These are phyloP conservation scores for Melanotaenia parkinsoni DNA, from an alignment of 2,797 vertebrate species.

Conservation along the genomic window DNA sequence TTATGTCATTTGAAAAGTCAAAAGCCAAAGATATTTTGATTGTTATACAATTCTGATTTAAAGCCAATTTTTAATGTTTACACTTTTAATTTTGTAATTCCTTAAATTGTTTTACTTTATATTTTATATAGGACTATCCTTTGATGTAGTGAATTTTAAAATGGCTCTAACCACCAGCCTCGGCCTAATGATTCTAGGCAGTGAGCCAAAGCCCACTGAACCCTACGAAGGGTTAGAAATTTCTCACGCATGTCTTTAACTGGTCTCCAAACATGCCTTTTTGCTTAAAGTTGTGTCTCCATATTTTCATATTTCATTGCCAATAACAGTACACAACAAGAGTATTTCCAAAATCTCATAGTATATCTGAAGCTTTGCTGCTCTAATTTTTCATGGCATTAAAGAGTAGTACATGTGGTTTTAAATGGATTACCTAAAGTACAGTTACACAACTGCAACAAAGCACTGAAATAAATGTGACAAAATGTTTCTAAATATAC, in stretches of 20 bases:
- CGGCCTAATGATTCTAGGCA: conserved; percentile 80
- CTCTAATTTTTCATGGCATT: not conserved
- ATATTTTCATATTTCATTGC: conserved; percentile 17
- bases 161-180: conserved; percentile 35
- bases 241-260: conserved; percentile 86
- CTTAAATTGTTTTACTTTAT: not conserved
- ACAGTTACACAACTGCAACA: conserved; percentile 1
- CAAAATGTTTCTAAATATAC: conserved; percentile 45
- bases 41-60: not conserved
- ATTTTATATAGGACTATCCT: conserved; percentile 34
- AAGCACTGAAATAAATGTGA: conserved; percentile 17
- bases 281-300: conserved; percentile 13
- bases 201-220: conserved; percentile 86
- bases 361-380: not conserved
- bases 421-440: conserved; percentile 24
- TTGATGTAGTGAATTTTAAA: conserved; percentile 36
- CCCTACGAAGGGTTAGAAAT: conserved; percentile 85
- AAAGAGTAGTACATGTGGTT: not conserved
- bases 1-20: not conserved
- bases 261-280: conserved; percentile 36
- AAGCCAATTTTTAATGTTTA: not conserved
- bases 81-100: not conserved
- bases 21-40: not conserved
- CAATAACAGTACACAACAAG: conserved; percentile 16
- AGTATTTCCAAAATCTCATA: conserved; percentile 28